phyloP scores from a whole-genome alignment of 2,888 invertebrate genomes.

The Branchipolynoe longqiensis region DNA sequence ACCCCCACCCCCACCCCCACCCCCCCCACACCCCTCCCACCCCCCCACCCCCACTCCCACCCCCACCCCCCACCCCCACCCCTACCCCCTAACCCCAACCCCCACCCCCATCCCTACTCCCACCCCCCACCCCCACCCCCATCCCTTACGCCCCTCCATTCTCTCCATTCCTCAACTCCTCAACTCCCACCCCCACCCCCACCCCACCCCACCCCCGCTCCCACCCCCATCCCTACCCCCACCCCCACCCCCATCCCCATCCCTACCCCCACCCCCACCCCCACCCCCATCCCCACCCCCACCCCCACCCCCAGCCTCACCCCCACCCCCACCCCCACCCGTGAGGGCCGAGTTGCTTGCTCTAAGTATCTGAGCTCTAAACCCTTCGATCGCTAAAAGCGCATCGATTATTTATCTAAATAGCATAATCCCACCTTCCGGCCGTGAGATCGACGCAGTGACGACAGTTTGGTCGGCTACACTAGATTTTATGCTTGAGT shows the following conservation, averaged over 20 bases:
- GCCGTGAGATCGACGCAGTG: background rate
- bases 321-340: background rate
- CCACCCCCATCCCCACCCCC: background rate
- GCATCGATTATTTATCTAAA: constrained; percentile 49
- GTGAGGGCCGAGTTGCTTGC: background rate
- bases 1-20: background rate
- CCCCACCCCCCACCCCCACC: background rate
- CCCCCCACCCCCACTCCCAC: background rate
- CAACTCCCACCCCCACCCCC: background rate
- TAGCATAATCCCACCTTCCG: constrained; percentile 31
- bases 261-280: background rate
- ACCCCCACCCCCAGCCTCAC: background rate
- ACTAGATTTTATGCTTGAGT: constrained; percentile 20
- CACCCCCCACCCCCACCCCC: background rate
- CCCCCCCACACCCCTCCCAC: background rate
- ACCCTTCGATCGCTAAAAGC: constrained; percentile 34
- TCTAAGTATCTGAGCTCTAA: constrained; percentile 40
- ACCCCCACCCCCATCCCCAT: background rate
- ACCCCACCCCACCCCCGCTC: background rate
- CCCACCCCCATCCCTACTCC: background rate
- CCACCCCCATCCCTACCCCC: background rate
- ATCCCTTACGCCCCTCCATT: background rate
- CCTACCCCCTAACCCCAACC: background rate
- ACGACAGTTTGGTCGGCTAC: background rate
- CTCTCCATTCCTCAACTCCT: background rate